phyloP scores from a whole-genome alignment of 1,140 invertebrate species.

The Drosophila setifemur region DNA sequence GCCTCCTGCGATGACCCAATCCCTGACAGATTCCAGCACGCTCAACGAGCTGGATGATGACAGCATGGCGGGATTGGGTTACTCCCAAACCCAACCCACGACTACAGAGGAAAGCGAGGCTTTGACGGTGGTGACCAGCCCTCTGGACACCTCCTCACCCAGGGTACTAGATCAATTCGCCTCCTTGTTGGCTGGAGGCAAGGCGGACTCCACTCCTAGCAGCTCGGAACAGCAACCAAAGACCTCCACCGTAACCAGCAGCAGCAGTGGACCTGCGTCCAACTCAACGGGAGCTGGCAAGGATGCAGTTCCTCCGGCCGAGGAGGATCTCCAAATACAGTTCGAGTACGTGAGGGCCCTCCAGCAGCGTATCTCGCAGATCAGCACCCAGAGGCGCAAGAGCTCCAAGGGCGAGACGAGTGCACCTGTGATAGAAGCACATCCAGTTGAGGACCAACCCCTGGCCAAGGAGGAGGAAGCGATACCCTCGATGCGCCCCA shows the following conservation, averaged over 20 bases:
- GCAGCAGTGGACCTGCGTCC: constrained; percentile 34
- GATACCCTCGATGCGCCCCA: constrained; percentile 33
- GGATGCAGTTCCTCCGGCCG: constrained; percentile 12
- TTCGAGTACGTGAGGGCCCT: constrained; percentile 87
- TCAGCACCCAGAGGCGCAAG: constrained; percentile 87
- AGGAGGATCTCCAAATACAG: constrained; percentile 63
- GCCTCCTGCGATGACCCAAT: constrained; percentile 67
- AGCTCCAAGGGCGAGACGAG: constrained; percentile 83
- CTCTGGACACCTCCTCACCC: constrained; percentile 82
- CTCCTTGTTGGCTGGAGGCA: constrained; percentile 44
- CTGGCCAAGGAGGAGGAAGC: constrained; percentile 5
- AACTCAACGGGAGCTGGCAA: constrained; percentile 43
- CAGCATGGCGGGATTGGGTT: constrained; percentile 81
- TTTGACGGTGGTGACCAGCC: constrained; percentile 84
- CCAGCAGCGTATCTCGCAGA: constrained; percentile 88
- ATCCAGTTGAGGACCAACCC: constrained; percentile 11
- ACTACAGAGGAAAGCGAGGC: constrained; percentile 85
- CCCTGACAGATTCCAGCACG: constrained; percentile 73
- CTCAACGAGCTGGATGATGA: constrained; percentile 85
- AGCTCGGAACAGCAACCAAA: constrained; percentile 77
- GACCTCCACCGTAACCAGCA: constrained; percentile 57
- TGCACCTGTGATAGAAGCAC: constrained; percentile 80
- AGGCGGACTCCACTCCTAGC: constrained; percentile 68
- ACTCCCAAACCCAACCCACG: constrained; percentile 76
- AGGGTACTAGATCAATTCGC: constrained; percentile 60